A percentile compares a stretch with the other conserved stretches of the same genome.
phyloP scores from a whole-genome alignment of 2,888 invertebrate species.

The Hermaeophaga mercurialis region DNA sequence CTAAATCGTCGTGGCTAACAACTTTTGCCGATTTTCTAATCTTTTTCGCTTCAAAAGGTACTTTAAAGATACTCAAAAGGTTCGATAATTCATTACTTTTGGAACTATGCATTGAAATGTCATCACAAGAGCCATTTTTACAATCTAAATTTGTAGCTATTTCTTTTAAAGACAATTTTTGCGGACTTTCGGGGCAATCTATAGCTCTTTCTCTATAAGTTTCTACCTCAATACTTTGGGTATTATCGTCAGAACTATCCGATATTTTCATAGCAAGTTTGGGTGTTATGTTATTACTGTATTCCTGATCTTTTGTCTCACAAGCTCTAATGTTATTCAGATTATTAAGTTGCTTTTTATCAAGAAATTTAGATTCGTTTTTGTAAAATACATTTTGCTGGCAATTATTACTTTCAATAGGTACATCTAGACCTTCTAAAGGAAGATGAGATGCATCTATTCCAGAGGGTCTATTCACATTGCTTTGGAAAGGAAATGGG shows the following conservation, averaged over 20 bases:
- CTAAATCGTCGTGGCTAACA: conserved; percentile 52
- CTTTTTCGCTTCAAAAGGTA: conserved; percentile 49
- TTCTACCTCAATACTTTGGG: conserved; percentile 21
- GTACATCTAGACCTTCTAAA: conserved; percentile 46
- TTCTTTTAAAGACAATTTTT: conserved; percentile 45
- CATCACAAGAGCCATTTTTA: conserved; percentile 57
- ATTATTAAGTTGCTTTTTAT: conserved; percentile 45
- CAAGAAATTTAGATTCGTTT: conserved; percentile 28
- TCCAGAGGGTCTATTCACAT: conserved; percentile 49
- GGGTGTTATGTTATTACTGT: conserved; percentile 11
- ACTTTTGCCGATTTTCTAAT: conserved; percentile 47
- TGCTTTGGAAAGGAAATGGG: conserved; percentile 41
- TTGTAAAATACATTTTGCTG: conserved; percentile 18
- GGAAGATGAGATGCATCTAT: conserved; percentile 50
- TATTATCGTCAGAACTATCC: conserved; percentile 44
- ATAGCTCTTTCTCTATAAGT: conserved; percentile 51
- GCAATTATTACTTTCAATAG: conserved; percentile 40
- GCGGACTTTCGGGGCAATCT: conserved; percentile 50
- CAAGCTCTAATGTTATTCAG: conserved; percentile 54
- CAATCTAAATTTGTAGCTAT: conserved; percentile 44
- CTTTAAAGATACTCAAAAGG: conserved; percentile 51
- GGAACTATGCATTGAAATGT: conserved; percentile 65
- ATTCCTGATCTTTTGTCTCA: conserved; percentile 45
- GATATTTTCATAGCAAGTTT: conserved; percentile 4
- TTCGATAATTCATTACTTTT: conserved; percentile 61